Conservation (phyloP, 2,113 vertebrate species). For the Indicator maculatus region DNA sequence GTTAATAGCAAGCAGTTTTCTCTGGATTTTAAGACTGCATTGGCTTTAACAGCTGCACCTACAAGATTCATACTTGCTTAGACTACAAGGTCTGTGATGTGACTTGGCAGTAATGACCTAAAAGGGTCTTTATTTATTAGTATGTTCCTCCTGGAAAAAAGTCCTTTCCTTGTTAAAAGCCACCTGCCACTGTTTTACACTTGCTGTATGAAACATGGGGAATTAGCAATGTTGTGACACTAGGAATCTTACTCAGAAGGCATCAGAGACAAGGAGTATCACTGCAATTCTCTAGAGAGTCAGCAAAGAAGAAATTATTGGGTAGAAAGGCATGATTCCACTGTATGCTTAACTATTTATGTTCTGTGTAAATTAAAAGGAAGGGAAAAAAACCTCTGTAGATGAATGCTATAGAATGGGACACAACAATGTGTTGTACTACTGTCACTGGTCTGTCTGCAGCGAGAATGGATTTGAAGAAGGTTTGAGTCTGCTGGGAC, state of each 20-base stretch:
- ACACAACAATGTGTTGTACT: slow-evolving; percentile 24
- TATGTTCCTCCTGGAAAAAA: background rate
- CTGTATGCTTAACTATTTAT: background rate
- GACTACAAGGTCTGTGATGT: background rate
- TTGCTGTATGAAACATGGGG: background rate
- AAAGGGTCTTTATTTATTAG: background rate
- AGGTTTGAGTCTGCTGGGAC: slow-evolving; percentile 78
- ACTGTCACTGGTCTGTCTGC: slow-evolving; percentile 16
- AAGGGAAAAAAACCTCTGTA: background rate
- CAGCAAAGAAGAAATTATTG: background rate
- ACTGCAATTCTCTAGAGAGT: background rate
- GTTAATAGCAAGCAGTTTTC: background rate
- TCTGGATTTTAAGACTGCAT: background rate
- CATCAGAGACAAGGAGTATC: background rate
- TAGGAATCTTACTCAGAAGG: background rate
- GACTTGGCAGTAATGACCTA: background rate
- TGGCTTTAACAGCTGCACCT: background rate
- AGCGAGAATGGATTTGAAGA: slow-evolving; percentile 85
- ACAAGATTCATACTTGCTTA: background rate
- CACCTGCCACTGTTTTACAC: background rate
- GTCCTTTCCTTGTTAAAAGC: background rate
- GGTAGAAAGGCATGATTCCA: background rate
- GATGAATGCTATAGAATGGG: background rate
- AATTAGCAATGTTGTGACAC: background rate
- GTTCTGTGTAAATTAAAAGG: background rate